Percentiles rank a stretch among this genome's conserved stretches.
Conservation (phyloP, 35 echinoderm and acorn worm genomes). For the Eucidaris tribuloides region DNA sequence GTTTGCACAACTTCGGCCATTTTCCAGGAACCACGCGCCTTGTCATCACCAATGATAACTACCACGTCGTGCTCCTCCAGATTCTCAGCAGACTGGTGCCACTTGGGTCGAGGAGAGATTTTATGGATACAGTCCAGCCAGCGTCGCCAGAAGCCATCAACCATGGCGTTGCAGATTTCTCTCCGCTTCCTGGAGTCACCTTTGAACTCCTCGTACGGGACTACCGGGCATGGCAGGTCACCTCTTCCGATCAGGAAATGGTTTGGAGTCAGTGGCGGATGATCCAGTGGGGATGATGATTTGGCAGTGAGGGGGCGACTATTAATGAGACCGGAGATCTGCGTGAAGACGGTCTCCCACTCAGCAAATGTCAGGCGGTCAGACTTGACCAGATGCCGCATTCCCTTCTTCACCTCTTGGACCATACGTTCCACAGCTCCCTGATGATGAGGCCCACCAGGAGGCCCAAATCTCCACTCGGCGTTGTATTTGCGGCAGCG, state of each 20-base stretch:
- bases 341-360: conserved; percentile 43
- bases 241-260: conserved; percentile 87
- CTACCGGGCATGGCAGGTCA: conserved; percentile 50
- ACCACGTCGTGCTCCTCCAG: conserved; percentile 44
- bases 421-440: conserved; percentile 56
- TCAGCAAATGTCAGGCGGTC: conserved; percentile 54
- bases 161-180: conserved; percentile 77
- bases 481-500: conserved; percentile 40
- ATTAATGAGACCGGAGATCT: conserved; percentile 55
- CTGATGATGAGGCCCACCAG: conserved; percentile 54
- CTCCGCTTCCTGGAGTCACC: conserved; percentile 42
- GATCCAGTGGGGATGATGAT: conserved; percentile 75
- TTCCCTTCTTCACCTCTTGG: conserved; percentile 44
- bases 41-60: conserved; percentile 31
- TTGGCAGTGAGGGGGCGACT: conserved; percentile 52
- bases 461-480: conserved; percentile 61
- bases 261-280: conserved; percentile 71
- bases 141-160: conserved; percentile 48
- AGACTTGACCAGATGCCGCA: conserved; percentile 48
- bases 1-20: conserved; percentile 52
- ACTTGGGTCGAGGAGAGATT: conserved; percentile 15
- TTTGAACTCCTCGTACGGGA: conserved; percentile 40
- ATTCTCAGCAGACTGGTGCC: conserved; percentile 18
- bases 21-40: conserved; percentile 37
- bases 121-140: conserved; percentile 9